Evolutionary conservation across 2,888 invertebrate genomes (phyloP), one percentile per base, ranked within the genome.

Genomic region (Mellilla xanthometata): DNA sequence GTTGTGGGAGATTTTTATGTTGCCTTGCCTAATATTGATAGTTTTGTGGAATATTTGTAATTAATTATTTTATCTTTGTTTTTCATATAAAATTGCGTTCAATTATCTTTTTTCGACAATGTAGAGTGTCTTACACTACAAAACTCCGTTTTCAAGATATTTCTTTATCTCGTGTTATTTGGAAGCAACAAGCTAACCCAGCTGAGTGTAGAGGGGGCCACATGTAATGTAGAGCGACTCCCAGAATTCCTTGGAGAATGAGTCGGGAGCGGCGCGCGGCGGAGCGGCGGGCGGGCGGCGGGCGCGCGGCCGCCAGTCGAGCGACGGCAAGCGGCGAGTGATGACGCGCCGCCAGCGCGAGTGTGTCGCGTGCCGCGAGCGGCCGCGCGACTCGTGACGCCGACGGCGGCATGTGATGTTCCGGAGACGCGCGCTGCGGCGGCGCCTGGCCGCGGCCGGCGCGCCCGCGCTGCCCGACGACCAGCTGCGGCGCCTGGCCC

Each of bases 381-480:
- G 71, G 68, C 67, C 76, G 78, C 73, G 75, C 69, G 74, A 62
- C 76, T 72, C 68, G 81, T 75, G 77, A 74, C 75, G 78, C 71
- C 76, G 78, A 60, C 77, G 76, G 65, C 81, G 85, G 81, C 85
- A 87, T 87, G 87, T 86, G 85, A 87, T 88, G 88, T 86, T 87
- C 85, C 82, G 85, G 92, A 86, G 91, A 83, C 90, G 91, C 90
- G 91, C 91, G 87, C 86, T 91, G 90, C 91, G 92, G 81, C 86
- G 84, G 85, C 84, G 85, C 80, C 85, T 82, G 76, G 90, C 63
- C 80, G 88, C 74, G 88, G 92, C 80, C 84, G 91, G 82, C 84
- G 91, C 91, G 73, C 91, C 95, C 57, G 90, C 93, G 71, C 92
- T 94, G 74, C 90, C 92, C 67, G 95, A 95, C 82, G 90, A 73